These are phyloP conservation scores for Lepidochitona cinerea DNA, from an alignment of 2,888 invertebrate genomes.

Conservation along the genomic window DNA sequence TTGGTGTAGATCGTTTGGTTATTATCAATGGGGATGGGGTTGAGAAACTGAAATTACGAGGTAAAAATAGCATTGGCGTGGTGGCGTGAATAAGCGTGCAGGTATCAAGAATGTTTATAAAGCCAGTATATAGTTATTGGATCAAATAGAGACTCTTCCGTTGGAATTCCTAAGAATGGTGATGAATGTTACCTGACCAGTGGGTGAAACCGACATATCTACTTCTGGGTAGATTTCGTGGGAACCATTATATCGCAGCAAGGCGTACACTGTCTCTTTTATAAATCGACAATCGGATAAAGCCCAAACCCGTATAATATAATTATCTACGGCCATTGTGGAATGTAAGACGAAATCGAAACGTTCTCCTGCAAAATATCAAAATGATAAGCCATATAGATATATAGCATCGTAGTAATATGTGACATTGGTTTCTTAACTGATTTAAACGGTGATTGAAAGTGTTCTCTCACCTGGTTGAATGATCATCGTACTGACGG, in stretches of 20 bases:
- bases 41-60: constrained; percentile 15
- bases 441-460: neutral
- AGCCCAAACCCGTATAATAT: constrained; percentile 34
- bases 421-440: neutral
- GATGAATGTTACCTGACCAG: too few relatives aligned
- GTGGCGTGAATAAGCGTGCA: too few relatives aligned
- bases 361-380: constrained; percentile 41
- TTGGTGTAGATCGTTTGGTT: neutral
- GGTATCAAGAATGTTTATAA: too few relatives aligned
- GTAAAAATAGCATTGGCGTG: too few relatives aligned
- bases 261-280: constrained; percentile 26
- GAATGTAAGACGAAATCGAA: constrained; percentile 47
- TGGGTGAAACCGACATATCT: neutral
- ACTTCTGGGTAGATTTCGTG: constrained; percentile 19
- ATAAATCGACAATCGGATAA: constrained; percentile 27
- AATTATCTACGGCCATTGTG: constrained; percentile 29
- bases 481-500: constrained; percentile 36
- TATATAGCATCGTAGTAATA: too few relatives aligned
- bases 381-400: too few relatives aligned
- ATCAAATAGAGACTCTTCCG: too few relatives aligned
- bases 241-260: constrained; percentile 39
- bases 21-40: constrained; percentile 11
- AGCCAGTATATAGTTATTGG: too few relatives aligned
- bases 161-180: too few relatives aligned
- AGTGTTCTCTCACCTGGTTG: constrained; percentile 27